These are phyloP conservation scores for Bombyx huttoni DNA, from an alignment of 2,888 invertebrate species.

Conservation along the genomic window DNA sequence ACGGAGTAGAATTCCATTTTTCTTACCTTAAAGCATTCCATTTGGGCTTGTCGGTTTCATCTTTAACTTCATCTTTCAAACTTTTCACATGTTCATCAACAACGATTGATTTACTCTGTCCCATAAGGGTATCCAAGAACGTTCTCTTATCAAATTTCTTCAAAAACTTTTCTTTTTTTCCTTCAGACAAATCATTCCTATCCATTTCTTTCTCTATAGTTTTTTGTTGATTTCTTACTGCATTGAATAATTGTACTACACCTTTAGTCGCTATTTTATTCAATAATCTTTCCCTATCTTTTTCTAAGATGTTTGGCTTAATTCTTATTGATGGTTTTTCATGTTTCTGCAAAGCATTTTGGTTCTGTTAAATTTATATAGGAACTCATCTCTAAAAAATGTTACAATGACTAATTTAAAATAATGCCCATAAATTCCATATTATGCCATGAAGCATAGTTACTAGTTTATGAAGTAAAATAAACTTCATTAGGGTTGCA, in stretches of 20 bases:
- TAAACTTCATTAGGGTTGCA: no score
- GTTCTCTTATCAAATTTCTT: slow-evolving; percentile 83
- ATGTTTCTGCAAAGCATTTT: slow-evolving; percentile 63
- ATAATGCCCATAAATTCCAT: no score
- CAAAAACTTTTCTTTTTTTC: slow-evolving; percentile 81
- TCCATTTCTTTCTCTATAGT: slow-evolving; percentile 79
- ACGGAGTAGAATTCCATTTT: background rate
- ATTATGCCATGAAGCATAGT: no score
- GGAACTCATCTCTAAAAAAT: no score
- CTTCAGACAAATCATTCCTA: slow-evolving; percentile 81
- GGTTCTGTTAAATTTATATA: no score
- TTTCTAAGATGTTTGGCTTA: slow-evolving; percentile 83
- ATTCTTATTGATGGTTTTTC: slow-evolving; percentile 76
- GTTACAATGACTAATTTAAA: no score
- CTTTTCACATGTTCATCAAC: slow-evolving; percentile 55
- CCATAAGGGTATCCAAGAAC: slow-evolving; percentile 86
- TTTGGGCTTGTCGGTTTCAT: slow-evolving; percentile 47
- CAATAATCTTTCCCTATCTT: slow-evolving; percentile 82
- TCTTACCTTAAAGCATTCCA: slow-evolving; percentile 75
- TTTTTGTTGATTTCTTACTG: slow-evolving; percentile 88
- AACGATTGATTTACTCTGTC: slow-evolving; percentile 72
- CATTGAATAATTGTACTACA: slow-evolving; percentile 93
- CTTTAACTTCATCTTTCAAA: slow-evolving; percentile 49
- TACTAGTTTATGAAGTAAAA: no score
- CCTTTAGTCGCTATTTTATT: slow-evolving; percentile 92